A percentile compares a stretch with the other conserved stretches of the same genome.
phyloP scores from a whole-genome alignment of 2,113 vertebrate genomes.

The Chaetodon auriga region DNA sequence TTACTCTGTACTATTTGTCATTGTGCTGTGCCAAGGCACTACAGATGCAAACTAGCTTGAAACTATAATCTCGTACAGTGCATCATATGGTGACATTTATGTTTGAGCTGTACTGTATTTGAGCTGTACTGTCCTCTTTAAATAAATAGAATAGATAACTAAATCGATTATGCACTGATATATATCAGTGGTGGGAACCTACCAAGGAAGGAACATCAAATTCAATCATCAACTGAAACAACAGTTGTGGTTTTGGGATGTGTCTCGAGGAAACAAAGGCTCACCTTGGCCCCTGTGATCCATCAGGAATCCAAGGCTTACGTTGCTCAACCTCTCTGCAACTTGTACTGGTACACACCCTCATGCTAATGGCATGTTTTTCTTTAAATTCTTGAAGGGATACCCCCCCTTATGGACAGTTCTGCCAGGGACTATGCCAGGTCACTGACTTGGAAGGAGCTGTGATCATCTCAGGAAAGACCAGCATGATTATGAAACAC shows the following conservation, averaged over 20 bases:
- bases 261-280: slow-evolving; percentile 46
- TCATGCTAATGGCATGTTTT: slow-evolving; percentile 55
- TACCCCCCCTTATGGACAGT: slow-evolving; percentile 20
- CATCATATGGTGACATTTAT: too few relatives aligned
- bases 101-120: too few relatives aligned
- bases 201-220: slow-evolving; percentile 44
- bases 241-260: slow-evolving; percentile 12
- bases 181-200: slow-evolving; percentile 43
- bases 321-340: slow-evolving; percentile 1
- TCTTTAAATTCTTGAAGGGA: slow-evolving; percentile 66
- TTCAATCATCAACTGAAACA: slow-evolving; percentile 43
- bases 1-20: too few relatives aligned
- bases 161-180: background rate
- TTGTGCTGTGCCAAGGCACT: too few relatives aligned
- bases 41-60: too few relatives aligned
- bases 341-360: slow-evolving; percentile 23
- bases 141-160: too few relatives aligned
- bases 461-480: slow-evolving; percentile 40
- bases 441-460: slow-evolving; percentile 34
- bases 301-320: slow-evolving; percentile 30
- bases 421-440: slow-evolving; percentile 19
- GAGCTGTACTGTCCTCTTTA: too few relatives aligned
- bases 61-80: too few relatives aligned
- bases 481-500: slow-evolving; percentile 57
- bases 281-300: slow-evolving; percentile 40